Percentiles rank a stretch among this genome's conserved stretches.
phyloP scores from a whole-genome alignment of 1,140 invertebrate genomes.

The Pomacea maculata region DNA sequence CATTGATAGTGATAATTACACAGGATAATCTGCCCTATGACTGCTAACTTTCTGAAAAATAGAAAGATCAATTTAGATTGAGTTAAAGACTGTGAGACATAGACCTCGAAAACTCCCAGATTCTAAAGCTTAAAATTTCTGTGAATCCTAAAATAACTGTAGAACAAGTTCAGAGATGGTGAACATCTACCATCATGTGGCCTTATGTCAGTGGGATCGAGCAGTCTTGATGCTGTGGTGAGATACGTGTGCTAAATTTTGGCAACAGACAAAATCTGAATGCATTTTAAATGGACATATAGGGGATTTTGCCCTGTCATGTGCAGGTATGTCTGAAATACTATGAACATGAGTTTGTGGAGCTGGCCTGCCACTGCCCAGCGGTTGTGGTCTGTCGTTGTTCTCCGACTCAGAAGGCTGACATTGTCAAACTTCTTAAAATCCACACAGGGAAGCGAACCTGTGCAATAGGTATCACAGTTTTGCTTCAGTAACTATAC shows the following conservation, averaged over 20 bases:
- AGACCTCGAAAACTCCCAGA: too few relatives aligned
- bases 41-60: too few relatives aligned
- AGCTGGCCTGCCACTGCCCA: constrained; percentile 89
- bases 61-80: too few relatives aligned
- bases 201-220: too few relatives aligned
- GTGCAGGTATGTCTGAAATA: constrained; percentile 83
- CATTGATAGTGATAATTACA: not conserved
- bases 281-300: not conserved
- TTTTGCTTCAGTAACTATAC: too few relatives aligned
- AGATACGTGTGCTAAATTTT: too few relatives aligned
- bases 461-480: constrained; percentile 65
- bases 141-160: too few relatives aligned
- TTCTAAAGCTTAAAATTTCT: too few relatives aligned
- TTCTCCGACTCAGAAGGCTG: constrained; percentile 98
- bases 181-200: not conserved
- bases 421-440: constrained; percentile 91
- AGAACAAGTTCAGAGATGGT: not conserved
- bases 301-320: constrained; percentile 2
- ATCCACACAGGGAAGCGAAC: constrained; percentile 83
- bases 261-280: too few relatives aligned
- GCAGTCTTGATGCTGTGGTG: too few relatives aligned
- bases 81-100: too few relatives aligned
- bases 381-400: constrained; percentile 95
- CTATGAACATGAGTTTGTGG: constrained; percentile 95
- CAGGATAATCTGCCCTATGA: too few relatives aligned